Evolutionary conservation across 2,888 invertebrate species (phyloP), one percentile per base, ranked within the genome.

Genomic region (Microctonus brassicae): DNA sequence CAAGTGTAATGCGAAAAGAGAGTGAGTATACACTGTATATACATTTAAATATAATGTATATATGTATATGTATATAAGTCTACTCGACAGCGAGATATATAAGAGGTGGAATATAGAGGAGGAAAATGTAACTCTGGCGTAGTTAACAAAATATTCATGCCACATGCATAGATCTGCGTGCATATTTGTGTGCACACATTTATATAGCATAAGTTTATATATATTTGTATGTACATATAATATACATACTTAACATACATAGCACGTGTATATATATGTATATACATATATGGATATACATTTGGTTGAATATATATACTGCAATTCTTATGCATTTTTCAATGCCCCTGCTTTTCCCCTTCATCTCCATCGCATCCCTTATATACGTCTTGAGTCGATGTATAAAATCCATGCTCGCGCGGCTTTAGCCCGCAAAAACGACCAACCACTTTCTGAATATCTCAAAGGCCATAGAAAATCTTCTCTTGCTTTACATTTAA

Each of bases 121-220:
- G 68, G 69, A 72, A 70, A 60, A 72, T 76, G 74, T 73, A 75
- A 75, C 55, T 75, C 62, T 70, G 63, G 64, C 70, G 62, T 80
- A 74, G 64, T 73, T 72, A 73, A 74, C 70, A 72, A 79, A 79
- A 79, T 79, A 79, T 79, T 74, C 81, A 81, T 82, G 81, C 82
- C 58, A 73, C 82, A 81, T 80, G 81, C 81, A 75, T 22, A 66
- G 52, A 66, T 61, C 53, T 70, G 66, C 61, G 63, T 66, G 71
- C 69, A 42, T 64, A 75, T 67, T 62, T 67, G 65, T 77, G 75
- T 70, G 33, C 72, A 52, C 58, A 58, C 58, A 52, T 22, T 47
- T 69, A 61, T 61, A 68, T 33, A 34, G 65, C 34, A 57, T 71
- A 61, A 70, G 65, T 47, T 13, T 55, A 36, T 62, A 60, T 63